These are phyloP conservation scores for Phodopus roborovskii DNA, from an alignment of 2,113 vertebrate species.

Conservation along the genomic window DNA sequence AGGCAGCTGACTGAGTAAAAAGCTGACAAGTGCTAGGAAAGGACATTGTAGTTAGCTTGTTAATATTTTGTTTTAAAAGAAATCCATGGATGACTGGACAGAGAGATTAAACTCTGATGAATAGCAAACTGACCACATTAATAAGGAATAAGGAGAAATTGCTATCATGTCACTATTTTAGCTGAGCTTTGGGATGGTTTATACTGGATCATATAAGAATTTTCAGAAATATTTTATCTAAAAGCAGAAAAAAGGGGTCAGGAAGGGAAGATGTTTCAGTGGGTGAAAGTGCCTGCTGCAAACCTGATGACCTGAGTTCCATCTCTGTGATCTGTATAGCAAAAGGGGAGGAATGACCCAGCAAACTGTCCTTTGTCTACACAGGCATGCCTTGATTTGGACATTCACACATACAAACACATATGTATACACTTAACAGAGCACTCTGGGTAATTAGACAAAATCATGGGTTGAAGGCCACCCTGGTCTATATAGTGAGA, in stretches of 20 bases:
- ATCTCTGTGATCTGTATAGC: background rate
- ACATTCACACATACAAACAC: background rate
- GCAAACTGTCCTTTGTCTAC: background rate
- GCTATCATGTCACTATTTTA: background rate
- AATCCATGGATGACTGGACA: slow-evolving; percentile 1
- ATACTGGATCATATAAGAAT: background rate
- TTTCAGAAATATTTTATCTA: slow-evolving; percentile 59
- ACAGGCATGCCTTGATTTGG: no score
- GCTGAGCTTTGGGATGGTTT: background rate
- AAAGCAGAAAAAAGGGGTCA: background rate
- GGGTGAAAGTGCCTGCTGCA: background rate
- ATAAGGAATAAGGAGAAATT: background rate
- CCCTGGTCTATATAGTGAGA: background rate
- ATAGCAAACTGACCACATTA: slow-evolving; percentile 7
- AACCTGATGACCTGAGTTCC: no score
- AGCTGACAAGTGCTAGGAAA: slow-evolving; percentile 50
- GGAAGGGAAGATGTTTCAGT: background rate
- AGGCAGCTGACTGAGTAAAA: slow-evolving; percentile 36
- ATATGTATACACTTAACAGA: background rate
- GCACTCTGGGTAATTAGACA: background rate
- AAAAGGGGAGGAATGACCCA: background rate
- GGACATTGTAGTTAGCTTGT: slow-evolving; percentile 51
- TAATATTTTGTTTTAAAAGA: slow-evolving; percentile 62
- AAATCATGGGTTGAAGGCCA: background rate
- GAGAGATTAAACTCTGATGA: slow-evolving; percentile 32